Evolutionary conservation across 2,888 invertebrate genomes (phyloP).

Genomic region (Orthosia cruda): DNA sequence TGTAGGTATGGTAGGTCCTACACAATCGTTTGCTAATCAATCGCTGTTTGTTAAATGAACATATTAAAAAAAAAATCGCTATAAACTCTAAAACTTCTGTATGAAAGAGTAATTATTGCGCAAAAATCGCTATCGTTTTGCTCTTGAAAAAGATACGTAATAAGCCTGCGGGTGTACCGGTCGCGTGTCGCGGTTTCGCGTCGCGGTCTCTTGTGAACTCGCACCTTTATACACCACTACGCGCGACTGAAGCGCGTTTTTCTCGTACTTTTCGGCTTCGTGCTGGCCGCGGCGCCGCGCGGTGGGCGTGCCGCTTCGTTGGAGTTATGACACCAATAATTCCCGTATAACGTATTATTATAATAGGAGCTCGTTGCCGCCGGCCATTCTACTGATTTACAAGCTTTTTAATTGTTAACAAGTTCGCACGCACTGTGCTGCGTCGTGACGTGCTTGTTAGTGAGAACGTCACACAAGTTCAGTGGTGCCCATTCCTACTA

Average conservation of each 20-base stretch:
- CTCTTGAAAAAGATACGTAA: too few relatives aligned
- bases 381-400: constrained; percentile 75
- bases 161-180: too few relatives aligned
- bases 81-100: too few relatives aligned
- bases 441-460: background rate
- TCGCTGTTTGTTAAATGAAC: too few relatives aligned
- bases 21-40: too few relatives aligned
- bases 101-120: too few relatives aligned
- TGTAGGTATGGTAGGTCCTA: too few relatives aligned
- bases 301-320: constrained; percentile 59
- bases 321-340: constrained; percentile 73
- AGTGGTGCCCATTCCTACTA: background rate
- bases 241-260: constrained; percentile 25
- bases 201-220: too few relatives aligned
- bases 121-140: too few relatives aligned
- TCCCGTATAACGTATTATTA: constrained; percentile 69
- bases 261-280: constrained; percentile 45
- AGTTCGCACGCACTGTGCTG: constrained; percentile 1
- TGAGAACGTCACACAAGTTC: background rate
- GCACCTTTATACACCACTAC: background rate
- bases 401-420: constrained; percentile 66
- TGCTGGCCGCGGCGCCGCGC: constrained; percentile 26
- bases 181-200: too few relatives aligned
- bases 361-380: constrained; percentile 50
- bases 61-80: too few relatives aligned